Evolutionary conservation across 1,140 invertebrate species (phyloP).

Genomic region (Pomacea maculata): DNA sequence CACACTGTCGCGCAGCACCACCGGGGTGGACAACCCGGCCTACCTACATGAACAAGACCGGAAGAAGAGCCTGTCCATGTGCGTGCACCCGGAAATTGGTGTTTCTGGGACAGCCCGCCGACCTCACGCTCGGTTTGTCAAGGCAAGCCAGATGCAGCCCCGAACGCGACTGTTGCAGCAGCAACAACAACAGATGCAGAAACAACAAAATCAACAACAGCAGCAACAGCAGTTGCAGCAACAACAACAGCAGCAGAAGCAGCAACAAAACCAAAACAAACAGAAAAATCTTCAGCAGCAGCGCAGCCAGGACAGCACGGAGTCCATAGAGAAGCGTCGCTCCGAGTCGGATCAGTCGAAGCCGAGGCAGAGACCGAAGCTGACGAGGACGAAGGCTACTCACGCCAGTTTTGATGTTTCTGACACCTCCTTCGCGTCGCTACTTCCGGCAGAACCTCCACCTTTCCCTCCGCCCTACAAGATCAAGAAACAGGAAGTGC

Average conservation of each 20-base stretch:
- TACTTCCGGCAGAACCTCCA: slow-evolving; percentile 8
- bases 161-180: slow-evolving; percentile 9
- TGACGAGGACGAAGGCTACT: slow-evolving; percentile 10
- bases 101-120: not conserved
- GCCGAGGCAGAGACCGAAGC: slow-evolving; percentile 21
- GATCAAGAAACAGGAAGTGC: not conserved
- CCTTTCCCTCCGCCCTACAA: slow-evolving; percentile 19
- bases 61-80: slow-evolving; percentile 24
- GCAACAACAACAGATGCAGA: slow-evolving; percentile 20
- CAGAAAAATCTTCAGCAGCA: slow-evolving; percentile 6
- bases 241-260: not conserved
- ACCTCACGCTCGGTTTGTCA: slow-evolving; percentile 10
- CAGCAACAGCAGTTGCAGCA: not conserved
- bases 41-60: slow-evolving; percentile 21
- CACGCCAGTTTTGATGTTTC: slow-evolving; percentile 19
- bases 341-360: slow-evolving; percentile 1
- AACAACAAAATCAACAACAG: slow-evolving; percentile 10
- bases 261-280: not conserved
- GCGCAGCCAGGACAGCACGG: slow-evolving; percentile 15
- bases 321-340: not conserved
- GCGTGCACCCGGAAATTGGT: slow-evolving; percentile 5
- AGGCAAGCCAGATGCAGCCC: slow-evolving; percentile 22
- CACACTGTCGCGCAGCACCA: slow-evolving; percentile 1
- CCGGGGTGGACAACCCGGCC: slow-evolving; percentile 27
- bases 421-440: not conserved